These are phyloP conservation scores for Lonchura striata DNA, from an alignment of 2,113 vertebrate species.

Conservation along the genomic window DNA sequence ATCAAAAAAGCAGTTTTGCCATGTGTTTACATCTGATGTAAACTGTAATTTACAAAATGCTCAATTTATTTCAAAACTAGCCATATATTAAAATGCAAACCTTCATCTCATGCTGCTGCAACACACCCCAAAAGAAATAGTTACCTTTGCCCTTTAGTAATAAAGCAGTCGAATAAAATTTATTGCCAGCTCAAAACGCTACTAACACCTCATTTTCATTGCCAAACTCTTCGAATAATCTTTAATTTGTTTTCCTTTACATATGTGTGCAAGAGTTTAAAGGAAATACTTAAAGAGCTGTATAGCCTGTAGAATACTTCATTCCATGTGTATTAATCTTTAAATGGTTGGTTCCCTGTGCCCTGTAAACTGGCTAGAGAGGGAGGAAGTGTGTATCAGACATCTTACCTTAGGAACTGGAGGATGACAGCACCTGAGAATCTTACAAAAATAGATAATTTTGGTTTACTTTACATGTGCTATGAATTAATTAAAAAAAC, in stretches of 20 bases:
- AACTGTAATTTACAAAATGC: background rate
- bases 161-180: slow-evolving; percentile 41
- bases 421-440: background rate
- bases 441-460: background rate
- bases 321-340: background rate
- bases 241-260: slow-evolving; percentile 53
- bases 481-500: background rate
- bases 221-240: slow-evolving; percentile 44
- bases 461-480: background rate
- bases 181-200: slow-evolving; percentile 46
- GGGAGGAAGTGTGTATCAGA: background rate
- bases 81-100: background rate
- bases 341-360: background rate
- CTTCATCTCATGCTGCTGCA: background rate
- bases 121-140: background rate
- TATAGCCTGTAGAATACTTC: background rate
- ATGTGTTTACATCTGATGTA: background rate
- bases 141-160: background rate
- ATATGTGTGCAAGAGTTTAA: slow-evolving; percentile 23
- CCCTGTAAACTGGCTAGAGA: background rate
- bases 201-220: slow-evolving; percentile 45
- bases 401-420: background rate
- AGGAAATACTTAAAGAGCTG: slow-evolving; percentile 13
- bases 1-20: background rate
- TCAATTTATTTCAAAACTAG: background rate